Percentiles rank a stretch among this genome's conserved stretches.
These are phyloP conservation scores for Periphyllus acericola DNA, from an alignment of 2,888 invertebrate genomes.

Conservation along the genomic window DNA sequence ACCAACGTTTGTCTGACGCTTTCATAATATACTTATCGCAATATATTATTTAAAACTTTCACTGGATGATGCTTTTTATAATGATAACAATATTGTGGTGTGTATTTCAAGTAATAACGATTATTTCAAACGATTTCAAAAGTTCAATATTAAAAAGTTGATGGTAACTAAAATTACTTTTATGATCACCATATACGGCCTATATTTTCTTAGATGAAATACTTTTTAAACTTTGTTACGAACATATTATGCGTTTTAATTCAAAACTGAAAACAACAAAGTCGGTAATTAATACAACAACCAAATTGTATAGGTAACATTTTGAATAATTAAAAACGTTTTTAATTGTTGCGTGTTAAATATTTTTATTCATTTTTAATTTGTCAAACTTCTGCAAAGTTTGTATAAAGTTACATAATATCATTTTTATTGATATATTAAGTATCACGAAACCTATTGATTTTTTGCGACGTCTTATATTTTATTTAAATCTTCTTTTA, in stretches of 20 bases:
- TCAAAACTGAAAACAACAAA: neutral
- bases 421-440: neutral
- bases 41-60: neutral
- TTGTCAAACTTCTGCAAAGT: neutral
- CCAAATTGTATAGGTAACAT: neutral
- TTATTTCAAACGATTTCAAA: too few relatives aligned
- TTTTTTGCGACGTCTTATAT: neutral
- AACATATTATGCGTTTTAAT: neutral
- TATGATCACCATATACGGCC: too few relatives aligned
- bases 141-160: too few relatives aligned
- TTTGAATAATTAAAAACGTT: neutral
- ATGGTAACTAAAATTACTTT: too few relatives aligned
- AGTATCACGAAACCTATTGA: neutral
- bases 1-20: neutral
- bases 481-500: neutral
- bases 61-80: neutral
- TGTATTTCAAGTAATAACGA: too few relatives aligned
- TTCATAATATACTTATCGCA: too few relatives aligned
- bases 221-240: neutral
- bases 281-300: neutral
- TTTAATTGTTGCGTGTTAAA: neutral
- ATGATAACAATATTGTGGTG: neutral
- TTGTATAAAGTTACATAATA: neutral
- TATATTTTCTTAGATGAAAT: neutral
- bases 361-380: neutral